A percentile compares a stretch with the other conserved stretches of the same genome.
These are phyloP conservation scores for Lordiphosa mommai DNA, from an alignment of 1,140 invertebrate genomes.

Conservation along the genomic window DNA sequence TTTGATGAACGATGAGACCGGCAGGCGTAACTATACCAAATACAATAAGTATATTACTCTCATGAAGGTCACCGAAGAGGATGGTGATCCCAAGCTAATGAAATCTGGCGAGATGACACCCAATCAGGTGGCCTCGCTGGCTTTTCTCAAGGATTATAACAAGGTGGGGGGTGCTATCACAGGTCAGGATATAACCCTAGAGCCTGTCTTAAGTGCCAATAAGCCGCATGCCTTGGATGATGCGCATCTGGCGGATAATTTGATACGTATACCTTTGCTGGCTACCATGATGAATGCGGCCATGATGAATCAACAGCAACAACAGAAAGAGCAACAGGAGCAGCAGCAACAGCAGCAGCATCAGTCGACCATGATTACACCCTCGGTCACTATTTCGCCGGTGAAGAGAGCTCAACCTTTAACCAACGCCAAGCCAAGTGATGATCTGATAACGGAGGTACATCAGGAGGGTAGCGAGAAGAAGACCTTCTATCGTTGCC, in stretches of 20 bases:
- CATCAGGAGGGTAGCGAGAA: constrained; percentile 79
- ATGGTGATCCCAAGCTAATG: constrained; percentile 79
- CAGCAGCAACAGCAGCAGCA: constrained; percentile 49
- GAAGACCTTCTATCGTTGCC: constrained; percentile 88
- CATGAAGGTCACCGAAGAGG: constrained; percentile 81
- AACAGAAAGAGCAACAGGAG: constrained; percentile 54
- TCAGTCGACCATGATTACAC: constrained; percentile 66
- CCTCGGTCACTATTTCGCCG: constrained; percentile 80
- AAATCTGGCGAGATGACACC: constrained; percentile 79
- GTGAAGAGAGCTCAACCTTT: constrained; percentile 48
- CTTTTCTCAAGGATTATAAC: constrained; percentile 72
- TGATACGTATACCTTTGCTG: constrained; percentile 60
- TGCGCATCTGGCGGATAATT: constrained; percentile 59
- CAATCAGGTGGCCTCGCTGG: constrained; percentile 75
- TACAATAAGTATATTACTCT: constrained; percentile 93
- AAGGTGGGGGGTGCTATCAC: constrained; percentile 42
- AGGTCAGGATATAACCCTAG: constrained; percentile 64
- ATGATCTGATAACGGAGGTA: constrained; percentile 73
- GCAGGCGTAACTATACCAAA: constrained; percentile 93
- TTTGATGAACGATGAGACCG: constrained; percentile 94
- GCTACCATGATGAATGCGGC: constrained; percentile 75
- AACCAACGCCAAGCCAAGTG: constrained; percentile 56
- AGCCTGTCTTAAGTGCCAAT: constrained; percentile 47
- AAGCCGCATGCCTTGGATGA: constrained; percentile 49
- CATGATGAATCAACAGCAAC: constrained; percentile 71